Evolutionary conservation across 2,888 invertebrate species (phyloP).

Genomic region (Nephrocerus scutellatus): DNA sequence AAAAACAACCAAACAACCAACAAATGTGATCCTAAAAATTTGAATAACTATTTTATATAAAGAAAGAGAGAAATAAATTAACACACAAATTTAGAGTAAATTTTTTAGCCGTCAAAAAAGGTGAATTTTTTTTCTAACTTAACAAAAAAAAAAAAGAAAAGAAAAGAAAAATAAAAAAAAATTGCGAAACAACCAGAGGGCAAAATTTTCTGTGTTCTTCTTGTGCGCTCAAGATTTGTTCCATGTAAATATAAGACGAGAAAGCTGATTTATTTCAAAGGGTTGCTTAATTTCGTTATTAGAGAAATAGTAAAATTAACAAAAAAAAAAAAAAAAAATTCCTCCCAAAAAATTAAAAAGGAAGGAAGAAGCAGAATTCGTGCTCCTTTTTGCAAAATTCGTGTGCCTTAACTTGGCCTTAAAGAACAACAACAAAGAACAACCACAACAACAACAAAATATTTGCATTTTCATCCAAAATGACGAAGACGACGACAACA

Average conservation of each 20-base stretch:
- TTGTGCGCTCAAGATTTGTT: too few relatives aligned
- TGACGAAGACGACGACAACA: conserved; percentile 15
- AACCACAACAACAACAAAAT: conserved; percentile 3
- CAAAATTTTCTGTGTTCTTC: too few relatives aligned
- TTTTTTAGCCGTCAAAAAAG: background rate
- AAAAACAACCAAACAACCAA: background rate
- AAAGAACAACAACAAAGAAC: conserved; percentile 18
- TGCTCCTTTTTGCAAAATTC: conserved; percentile 25
- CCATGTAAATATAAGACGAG: too few relatives aligned
- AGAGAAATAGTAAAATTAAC: too few relatives aligned
- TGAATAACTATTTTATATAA: background rate
- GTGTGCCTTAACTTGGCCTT: conserved; percentile 33
- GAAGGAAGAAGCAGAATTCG: conserved; percentile 13
- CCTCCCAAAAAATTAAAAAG: conserved; percentile 5
- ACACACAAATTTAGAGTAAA: background rate
- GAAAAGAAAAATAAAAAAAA: background rate
- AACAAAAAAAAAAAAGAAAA: conserved; percentile 5
- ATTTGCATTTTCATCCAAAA: too few relatives aligned
- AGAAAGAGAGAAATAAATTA: conserved; percentile 1
- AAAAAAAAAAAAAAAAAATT: conserved; percentile 10
- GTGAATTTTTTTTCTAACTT: background rate
- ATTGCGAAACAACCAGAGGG: too few relatives aligned
- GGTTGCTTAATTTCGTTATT: too few relatives aligned
- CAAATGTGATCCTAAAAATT: background rate
- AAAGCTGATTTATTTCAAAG: too few relatives aligned